Conservation (phyloP, 2,797 vertebrate species). For the Iguana delicatissima region DNA sequence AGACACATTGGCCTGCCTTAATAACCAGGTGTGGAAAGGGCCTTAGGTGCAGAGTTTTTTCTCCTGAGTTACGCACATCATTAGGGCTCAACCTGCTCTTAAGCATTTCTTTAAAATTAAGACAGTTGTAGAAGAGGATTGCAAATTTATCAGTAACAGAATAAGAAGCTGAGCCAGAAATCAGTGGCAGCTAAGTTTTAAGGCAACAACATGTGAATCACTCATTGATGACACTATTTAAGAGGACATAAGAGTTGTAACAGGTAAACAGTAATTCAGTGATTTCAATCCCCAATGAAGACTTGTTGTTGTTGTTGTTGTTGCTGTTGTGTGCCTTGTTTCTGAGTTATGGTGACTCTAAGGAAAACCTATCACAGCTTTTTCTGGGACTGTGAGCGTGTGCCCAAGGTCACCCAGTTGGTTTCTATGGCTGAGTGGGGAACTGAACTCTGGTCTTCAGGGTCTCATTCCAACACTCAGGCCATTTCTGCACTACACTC, state of each 20-base stretch:
- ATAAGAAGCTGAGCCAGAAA: background rate
- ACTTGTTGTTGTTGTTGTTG: background rate
- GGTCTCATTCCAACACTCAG: too few relatives aligned
- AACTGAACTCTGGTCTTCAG: too few relatives aligned
- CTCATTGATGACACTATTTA: background rate
- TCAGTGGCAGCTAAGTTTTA: slow-evolving; percentile 2
- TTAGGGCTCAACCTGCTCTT: background rate
- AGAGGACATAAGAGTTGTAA: background rate
- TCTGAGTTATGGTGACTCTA: too few relatives aligned
- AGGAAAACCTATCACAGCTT: too few relatives aligned
- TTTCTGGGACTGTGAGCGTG: too few relatives aligned
- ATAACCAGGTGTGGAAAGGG: too few relatives aligned
- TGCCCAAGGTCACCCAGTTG: too few relatives aligned
- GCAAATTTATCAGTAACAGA: background rate
- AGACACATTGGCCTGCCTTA: too few relatives aligned
- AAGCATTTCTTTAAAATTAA: slow-evolving; percentile 2
- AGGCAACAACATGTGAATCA: background rate
- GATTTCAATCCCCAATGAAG: background rate
- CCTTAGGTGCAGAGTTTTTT: background rate
- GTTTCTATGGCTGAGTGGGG: too few relatives aligned
- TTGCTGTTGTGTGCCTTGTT: too few relatives aligned
- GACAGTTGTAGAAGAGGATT: background rate
- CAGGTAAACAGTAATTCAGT: background rate
- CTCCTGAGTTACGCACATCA: background rate
- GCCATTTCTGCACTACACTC: too few relatives aligned